Percentiles rank a stretch among this genome's conserved stretches.
These are phyloP conservation scores for Xiphophorus birchmanni DNA, from an alignment of 2,797 vertebrate genomes.

Conservation along the genomic window DNA sequence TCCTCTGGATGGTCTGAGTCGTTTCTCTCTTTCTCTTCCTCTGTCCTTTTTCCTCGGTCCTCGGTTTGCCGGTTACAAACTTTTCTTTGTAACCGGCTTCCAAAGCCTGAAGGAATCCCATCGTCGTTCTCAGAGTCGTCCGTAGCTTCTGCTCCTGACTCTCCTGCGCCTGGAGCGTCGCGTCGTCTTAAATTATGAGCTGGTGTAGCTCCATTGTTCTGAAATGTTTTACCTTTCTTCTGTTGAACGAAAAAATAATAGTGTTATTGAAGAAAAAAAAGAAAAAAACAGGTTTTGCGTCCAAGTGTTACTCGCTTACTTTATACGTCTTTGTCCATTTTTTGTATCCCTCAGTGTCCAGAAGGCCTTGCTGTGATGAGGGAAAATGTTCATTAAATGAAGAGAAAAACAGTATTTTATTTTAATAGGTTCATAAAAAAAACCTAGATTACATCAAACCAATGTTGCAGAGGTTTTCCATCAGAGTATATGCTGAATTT, in stretches of 20 bases:
- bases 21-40: neutral
- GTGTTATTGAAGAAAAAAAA: neutral
- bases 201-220: neutral
- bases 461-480: neutral
- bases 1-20: neutral
- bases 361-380: neutral
- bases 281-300: accelerated
- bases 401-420: neutral
- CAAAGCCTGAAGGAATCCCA: neutral
- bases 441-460: neutral
- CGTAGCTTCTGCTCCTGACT: neutral
- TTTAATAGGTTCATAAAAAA: neutral
- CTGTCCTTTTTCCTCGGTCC: neutral
- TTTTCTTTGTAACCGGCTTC: too few species aligned
- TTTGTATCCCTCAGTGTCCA: neutral
- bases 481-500: neutral
- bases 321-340: neutral
- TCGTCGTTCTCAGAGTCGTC: neutral
- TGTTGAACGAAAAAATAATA: neutral
- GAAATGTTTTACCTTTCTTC: neutral
- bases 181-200: neutral
- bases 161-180: neutral
- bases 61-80: too few species aligned
- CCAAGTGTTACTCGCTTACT: neutral
- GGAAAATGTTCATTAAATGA: neutral